Conservation (phyloP, 2,888 invertebrate species). For the Onchidella celtica region DNA sequence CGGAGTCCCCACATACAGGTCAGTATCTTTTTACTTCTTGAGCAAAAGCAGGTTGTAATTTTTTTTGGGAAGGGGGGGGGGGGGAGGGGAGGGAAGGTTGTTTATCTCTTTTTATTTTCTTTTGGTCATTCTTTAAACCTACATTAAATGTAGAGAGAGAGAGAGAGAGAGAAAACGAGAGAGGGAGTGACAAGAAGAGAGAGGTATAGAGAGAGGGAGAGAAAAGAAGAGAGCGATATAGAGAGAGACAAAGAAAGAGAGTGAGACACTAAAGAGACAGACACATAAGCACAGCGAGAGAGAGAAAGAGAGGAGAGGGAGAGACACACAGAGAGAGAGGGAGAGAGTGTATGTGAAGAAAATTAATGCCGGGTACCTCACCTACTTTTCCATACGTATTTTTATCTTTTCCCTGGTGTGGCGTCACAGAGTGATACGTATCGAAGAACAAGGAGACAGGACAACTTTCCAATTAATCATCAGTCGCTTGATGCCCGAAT, state of each 20-base stretch:
- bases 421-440: not conserved
- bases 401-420: no score
- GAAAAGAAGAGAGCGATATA: not conserved
- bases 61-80: no score
- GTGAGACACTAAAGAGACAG: not conserved
- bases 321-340: no score
- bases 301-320: no score
- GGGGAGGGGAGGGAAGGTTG: no score
- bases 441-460: slow-evolving; percentile 2
- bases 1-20: slow-evolving; percentile 29
- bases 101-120: no score
- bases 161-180: slow-evolving; percentile 26
- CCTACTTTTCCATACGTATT: no score
- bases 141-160: not conserved
- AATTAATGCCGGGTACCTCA: no score
- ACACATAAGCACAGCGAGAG: not conserved
- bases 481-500: slow-evolving; percentile 35
- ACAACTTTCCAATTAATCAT: slow-evolving; percentile 33
- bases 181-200: slow-evolving; percentile 11
- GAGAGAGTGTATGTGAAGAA: no score
- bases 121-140: not conserved
- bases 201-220: no score
- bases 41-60: not conserved
- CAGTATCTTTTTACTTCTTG: not conserved
- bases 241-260: not conserved